Percentiles rank a stretch among this genome's conserved stretches.
Evolutionary conservation across 2,113 vertebrate genomes (phyloP).

Genomic region (Coptodon bakossiorum): DNA sequence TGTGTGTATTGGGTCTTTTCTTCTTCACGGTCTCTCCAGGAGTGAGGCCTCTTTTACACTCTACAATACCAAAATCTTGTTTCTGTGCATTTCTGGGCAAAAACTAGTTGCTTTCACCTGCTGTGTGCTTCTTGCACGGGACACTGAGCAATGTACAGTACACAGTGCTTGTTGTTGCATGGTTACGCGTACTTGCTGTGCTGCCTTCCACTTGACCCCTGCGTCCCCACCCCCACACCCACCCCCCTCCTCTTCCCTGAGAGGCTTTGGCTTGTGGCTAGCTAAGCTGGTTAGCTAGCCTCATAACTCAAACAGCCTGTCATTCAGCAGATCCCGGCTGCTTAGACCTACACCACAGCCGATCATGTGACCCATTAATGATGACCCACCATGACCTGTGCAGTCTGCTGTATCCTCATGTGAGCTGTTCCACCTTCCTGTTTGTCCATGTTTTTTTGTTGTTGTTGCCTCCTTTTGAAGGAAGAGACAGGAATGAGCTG

Average conservation of each 20-base stretch:
- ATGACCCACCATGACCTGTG: slow-evolving; percentile 7
- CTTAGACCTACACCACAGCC: not conserved
- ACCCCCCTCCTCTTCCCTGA: not conserved
- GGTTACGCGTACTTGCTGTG: not conserved
- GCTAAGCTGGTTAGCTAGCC: slow-evolving; percentile 36
- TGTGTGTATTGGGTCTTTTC: not conserved
- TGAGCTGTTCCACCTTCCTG: not conserved
- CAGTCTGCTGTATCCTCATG: not conserved
- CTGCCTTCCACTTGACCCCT: not conserved
- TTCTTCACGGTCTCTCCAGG: not conserved
- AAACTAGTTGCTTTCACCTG: not conserved
- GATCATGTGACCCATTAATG: slow-evolving; percentile 21
- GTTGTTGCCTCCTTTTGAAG: not conserved
- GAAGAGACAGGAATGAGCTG: not conserved
- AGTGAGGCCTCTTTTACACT: not conserved
- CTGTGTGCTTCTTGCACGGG: not conserved
- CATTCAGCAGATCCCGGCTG: slow-evolving; percentile 9
- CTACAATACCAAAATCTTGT: not conserved
- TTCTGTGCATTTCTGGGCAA: not conserved
- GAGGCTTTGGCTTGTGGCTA: slow-evolving; percentile 18
- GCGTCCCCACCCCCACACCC: not conserved
- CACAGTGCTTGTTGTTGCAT: not conserved
- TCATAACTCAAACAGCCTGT: slow-evolving; percentile 12
- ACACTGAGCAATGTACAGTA: not conserved
- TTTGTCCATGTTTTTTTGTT: not conserved